These are phyloP conservation scores for Hydropotes inermis DNA, from an alignment of 2,113 vertebrate genomes.

Conservation along the genomic window DNA sequence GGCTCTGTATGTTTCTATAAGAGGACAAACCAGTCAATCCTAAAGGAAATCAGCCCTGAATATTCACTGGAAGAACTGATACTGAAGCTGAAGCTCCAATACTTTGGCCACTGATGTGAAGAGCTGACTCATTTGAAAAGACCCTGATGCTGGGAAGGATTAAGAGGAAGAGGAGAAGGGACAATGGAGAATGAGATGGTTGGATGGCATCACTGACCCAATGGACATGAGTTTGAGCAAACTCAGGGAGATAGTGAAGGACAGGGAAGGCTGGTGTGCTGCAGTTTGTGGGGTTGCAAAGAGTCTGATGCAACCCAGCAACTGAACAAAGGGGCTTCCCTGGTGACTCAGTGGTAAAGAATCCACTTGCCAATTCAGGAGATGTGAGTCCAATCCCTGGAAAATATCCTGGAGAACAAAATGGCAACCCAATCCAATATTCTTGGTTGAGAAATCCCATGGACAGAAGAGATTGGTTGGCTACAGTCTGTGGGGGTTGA, in stretches of 20 bases:
- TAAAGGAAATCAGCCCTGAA: neutral
- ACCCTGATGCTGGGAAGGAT: neutral
- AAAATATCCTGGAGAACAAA: neutral
- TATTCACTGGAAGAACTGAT: neutral
- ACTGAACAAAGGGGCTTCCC: neutral
- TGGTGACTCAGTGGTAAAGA: neutral
- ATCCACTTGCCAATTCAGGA: neutral
- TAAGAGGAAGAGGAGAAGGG: neutral
- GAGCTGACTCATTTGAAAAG: neutral
- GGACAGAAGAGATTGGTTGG: neutral
- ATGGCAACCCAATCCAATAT: neutral
- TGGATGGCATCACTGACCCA: neutral
- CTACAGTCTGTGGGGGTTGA: neutral
- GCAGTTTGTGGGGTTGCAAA: neutral
- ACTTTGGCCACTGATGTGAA: neutral
- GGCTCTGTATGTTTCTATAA: neutral
- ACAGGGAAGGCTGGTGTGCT: neutral
- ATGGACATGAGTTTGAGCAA: neutral
- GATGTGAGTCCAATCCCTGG: neutral
- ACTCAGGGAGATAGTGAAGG: neutral
- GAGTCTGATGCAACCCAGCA: fast-evolving
- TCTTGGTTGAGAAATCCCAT: neutral
- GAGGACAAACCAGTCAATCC: neutral
- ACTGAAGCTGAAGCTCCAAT: neutral
- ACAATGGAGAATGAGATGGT: neutral